These are phyloP conservation scores for Laticauda laticaudata DNA, from an alignment of 2,113 vertebrate genomes.

Conservation along the genomic window DNA sequence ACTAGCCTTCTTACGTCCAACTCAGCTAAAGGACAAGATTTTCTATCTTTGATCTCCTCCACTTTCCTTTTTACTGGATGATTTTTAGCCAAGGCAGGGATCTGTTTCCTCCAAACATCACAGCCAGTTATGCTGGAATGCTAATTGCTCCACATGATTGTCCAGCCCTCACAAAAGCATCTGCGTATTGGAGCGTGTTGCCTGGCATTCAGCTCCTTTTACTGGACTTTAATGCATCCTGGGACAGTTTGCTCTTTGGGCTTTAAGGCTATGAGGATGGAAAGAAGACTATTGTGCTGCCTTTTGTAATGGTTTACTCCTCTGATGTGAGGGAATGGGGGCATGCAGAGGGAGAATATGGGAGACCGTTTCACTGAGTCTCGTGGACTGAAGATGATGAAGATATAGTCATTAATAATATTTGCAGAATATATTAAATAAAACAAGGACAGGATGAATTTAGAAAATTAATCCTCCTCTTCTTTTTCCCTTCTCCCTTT, in stretches of 20 bases:
- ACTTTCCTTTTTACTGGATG: slow-evolving; percentile 35
- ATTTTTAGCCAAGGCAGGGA: background rate
- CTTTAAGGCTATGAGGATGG: background rate
- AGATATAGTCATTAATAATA: background rate
- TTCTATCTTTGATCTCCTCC: background rate
- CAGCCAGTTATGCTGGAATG: slow-evolving; percentile 54
- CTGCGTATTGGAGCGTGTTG: slow-evolving; percentile 51
- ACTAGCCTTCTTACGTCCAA: background rate
- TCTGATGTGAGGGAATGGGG: background rate
- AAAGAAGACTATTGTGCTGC: background rate
- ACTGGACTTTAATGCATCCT: slow-evolving; percentile 37
- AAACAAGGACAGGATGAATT: background rate
- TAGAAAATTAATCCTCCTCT: background rate
- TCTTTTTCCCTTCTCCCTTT: background rate
- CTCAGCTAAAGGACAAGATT: background rate
- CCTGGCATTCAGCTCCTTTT: slow-evolving; percentile 51
- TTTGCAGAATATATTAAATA: background rate
- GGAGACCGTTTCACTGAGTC: background rate
- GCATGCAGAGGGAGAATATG: background rate
- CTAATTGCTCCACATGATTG: slow-evolving; percentile 63
- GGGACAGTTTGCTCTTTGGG: background rate
- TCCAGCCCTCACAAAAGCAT: slow-evolving; percentile 63
- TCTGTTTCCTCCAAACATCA: slow-evolving; percentile 35
- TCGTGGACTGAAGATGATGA: background rate
- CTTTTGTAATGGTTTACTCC: background rate